Percentiles rank a stretch among this genome's conserved stretches.
Conservation (phyloP, 64 coral and sea anemone genomes). For the Platygyra sinensis region DNA sequence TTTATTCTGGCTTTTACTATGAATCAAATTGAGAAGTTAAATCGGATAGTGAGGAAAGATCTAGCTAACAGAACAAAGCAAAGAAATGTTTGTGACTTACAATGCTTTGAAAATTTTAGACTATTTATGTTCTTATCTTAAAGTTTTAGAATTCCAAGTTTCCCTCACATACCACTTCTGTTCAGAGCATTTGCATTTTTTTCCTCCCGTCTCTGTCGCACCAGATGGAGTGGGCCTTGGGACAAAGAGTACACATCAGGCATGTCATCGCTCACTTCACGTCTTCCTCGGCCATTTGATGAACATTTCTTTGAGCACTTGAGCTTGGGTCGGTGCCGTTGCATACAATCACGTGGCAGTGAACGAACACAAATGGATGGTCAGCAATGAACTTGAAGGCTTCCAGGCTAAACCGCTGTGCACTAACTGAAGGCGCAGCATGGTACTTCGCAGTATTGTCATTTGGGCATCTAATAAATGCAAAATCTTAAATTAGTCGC, state of each 20-base stretch:
- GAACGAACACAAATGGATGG: slow-evolving; percentile 46
- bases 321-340: slow-evolving; percentile 14
- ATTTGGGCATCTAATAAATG: slow-evolving; percentile 37
- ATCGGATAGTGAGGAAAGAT: too few species aligned
- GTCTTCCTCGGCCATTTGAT: slow-evolving; percentile 33
- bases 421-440: background rate
- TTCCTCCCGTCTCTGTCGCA: background rate
- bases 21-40: too few species aligned
- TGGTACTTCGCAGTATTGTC: slow-evolving; percentile 32
- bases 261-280: slow-evolving; percentile 2
- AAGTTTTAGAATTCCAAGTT: background rate
- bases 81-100: too few species aligned
- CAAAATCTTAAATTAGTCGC: background rate
- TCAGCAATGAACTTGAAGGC: slow-evolving; percentile 64
- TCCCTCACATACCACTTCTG: background rate
- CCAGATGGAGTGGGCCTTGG: background rate
- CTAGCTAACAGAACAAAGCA: too few species aligned
- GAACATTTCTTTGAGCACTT: slow-evolving; percentile 43
- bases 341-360: slow-evolving; percentile 60
- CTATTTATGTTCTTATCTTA: too few species aligned
- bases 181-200: background rate
- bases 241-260: slow-evolving; percentile 19
- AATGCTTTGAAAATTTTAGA: too few species aligned
- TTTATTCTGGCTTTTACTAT: too few species aligned
- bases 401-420: slow-evolving; percentile 51